Conservation (phyloP, 2,113 vertebrate genomes). For the Saiga tatarica region DNA sequence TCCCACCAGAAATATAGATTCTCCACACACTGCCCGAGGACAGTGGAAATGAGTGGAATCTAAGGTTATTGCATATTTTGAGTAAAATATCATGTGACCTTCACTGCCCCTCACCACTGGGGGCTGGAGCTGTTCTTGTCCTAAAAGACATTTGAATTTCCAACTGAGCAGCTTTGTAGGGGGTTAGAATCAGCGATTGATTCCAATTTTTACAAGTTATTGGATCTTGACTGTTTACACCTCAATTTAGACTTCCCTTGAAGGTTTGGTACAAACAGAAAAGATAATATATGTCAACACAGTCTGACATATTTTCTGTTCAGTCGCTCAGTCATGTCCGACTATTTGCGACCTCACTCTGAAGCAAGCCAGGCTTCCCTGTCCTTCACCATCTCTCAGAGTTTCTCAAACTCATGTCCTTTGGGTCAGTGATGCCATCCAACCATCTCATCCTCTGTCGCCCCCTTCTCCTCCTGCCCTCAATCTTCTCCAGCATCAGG, state of each 20-base stretch:
- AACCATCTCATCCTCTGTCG: neutral
- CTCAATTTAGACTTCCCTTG: neutral
- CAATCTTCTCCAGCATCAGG: neutral
- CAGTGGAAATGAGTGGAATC: neutral
- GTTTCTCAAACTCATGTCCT: neutral
- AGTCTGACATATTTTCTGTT: neutral
- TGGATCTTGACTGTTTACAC: neutral
- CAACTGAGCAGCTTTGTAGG: neutral
- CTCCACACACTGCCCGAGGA: neutral
- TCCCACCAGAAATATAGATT: neutral
- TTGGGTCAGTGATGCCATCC: neutral
- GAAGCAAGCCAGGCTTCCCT: neutral
- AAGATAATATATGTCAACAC: neutral
- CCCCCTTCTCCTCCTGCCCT: neutral
- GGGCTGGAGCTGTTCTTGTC: neutral
- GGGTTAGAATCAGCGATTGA: neutral
- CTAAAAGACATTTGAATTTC: neutral
- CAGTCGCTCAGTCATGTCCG: fast-evolving
- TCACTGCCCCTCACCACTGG: neutral
- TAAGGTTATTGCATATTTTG: neutral
- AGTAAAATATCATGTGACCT: neutral
- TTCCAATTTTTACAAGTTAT: neutral
- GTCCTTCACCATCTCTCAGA: neutral
- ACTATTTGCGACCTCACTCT: neutral
- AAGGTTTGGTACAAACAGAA: neutral